Percentiles rank a stretch among this genome's conserved stretches.
Evolutionary conservation across 2,797 vertebrate species (phyloP).

Genomic region (Limnodromus scolopaceus): DNA sequence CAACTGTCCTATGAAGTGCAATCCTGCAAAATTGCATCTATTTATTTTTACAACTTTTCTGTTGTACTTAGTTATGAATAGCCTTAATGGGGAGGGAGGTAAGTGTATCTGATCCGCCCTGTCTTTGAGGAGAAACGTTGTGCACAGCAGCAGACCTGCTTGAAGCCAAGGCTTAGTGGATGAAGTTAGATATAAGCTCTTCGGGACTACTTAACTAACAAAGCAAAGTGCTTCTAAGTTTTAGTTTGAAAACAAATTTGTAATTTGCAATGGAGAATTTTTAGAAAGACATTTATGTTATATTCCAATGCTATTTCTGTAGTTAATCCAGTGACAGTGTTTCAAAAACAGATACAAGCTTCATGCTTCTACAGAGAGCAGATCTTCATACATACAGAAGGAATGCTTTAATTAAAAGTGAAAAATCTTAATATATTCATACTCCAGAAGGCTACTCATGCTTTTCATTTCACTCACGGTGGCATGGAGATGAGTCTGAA

Average conservation of each 20-base stretch:
- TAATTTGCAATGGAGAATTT: not conserved
- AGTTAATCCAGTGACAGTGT: not conserved
- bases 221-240: not conserved
- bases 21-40: not conserved
- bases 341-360: slow-evolving; percentile 3
- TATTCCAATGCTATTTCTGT: not conserved
- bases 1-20: not conserved
- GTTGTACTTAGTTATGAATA: not conserved
- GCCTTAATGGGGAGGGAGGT: not conserved
- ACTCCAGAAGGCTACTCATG: not conserved
- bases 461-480: not conserved
- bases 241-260: slow-evolving; percentile 11
- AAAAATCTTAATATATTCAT: slow-evolving; percentile 1
- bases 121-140: fast-evolving
- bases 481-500: not conserved
- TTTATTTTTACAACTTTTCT: not conserved
- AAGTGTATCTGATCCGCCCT: not conserved
- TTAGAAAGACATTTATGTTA: not conserved
- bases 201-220: not conserved
- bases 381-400: not conserved
- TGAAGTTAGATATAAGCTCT: not conserved
- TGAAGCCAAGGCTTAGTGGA: not conserved
- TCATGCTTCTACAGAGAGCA: not conserved
- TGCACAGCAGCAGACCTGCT: not conserved
- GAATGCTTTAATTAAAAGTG: slow-evolving; percentile 16